phyloP scores from a whole-genome alignment of 1,140 invertebrate species.

The Diprion similis region DNA sequence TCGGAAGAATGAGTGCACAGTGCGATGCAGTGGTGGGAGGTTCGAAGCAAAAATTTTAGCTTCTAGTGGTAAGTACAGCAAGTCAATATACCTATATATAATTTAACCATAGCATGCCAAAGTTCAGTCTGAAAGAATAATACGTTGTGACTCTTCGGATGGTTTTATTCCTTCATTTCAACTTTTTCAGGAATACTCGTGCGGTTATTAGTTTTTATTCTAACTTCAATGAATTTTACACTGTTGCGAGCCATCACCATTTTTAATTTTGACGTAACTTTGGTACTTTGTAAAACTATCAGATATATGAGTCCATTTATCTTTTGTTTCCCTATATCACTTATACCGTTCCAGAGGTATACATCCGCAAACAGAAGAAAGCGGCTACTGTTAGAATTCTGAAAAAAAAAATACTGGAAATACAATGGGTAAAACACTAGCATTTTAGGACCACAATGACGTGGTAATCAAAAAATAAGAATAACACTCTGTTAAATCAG shows the following conservation, averaged over 20 bases:
- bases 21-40: neutral
- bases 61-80: neutral
- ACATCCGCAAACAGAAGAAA: too few species aligned
- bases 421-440: too few species aligned
- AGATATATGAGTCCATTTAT: neutral
- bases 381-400: too few species aligned
- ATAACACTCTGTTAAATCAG: too few species aligned
- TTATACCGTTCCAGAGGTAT: too few species aligned
- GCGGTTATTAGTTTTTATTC: neutral
- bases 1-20: neutral
- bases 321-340: too few species aligned
- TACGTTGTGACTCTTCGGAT: too few species aligned
- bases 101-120: too few species aligned
- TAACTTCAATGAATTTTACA: neutral
- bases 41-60: neutral
- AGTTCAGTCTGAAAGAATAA: too few species aligned
- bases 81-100: neutral
- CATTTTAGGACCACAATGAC: too few species aligned
- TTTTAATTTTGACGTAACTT: neutral
- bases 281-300: neutral
- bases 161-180: neutral
- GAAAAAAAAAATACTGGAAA: too few species aligned
- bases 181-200: neutral
- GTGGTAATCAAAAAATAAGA: too few species aligned
- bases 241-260: neutral